Base-by-base conservation (phyloP, 2,113 vertebrate genomes). In the Cyprinodon brontotheroides region DNA sequence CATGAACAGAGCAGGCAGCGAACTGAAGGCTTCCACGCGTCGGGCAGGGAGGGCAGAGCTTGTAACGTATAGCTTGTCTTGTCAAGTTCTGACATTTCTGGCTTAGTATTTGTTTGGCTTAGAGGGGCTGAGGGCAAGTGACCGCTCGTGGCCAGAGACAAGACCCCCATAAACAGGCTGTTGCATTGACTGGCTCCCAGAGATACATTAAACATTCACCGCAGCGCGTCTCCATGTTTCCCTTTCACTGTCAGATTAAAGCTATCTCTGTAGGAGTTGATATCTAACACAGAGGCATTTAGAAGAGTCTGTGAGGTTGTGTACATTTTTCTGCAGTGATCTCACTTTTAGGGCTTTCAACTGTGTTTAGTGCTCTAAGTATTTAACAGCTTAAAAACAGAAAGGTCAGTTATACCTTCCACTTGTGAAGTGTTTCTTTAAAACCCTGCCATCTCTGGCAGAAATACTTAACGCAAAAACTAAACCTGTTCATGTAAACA, bases 31-130 rank as follows among this genome's bases (percentile, higher is more conserved):
- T 80, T 85, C 86, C 86, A 80, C 80, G 38, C 40, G 83, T 82
- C 86, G 41, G 75, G 62, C 80, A 37, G 77, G 65, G 74, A 68
- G 39, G 4, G 41, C 69, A 50, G 9, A 63, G 57, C 59, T 77
- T 72, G 78, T 81, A 70, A 86, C 72, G 65, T 87, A 86, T 79
- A 84, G 83, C 79, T 87, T 87, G 85, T 72, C 73, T 84, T 81
- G 86, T 89, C 78, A 70, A 62, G 77, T 86, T 88, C 79, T 87
- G 87, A 83, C 85, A 70, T 87, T 86, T 87, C 84, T 87, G 69
- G 65, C 68, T 85, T 77, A 65, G 65, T 86, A 79, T 89, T 90
- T 92, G 87, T 93, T 91, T 91, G 81, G 77, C 37, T 87, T 84
- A 66, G 65, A 81, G 84, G 81, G 87, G 83, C 78, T 75, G 17